Conservation (phyloP, 2,113 vertebrate genomes). For the Sapajus apella region DNA sequence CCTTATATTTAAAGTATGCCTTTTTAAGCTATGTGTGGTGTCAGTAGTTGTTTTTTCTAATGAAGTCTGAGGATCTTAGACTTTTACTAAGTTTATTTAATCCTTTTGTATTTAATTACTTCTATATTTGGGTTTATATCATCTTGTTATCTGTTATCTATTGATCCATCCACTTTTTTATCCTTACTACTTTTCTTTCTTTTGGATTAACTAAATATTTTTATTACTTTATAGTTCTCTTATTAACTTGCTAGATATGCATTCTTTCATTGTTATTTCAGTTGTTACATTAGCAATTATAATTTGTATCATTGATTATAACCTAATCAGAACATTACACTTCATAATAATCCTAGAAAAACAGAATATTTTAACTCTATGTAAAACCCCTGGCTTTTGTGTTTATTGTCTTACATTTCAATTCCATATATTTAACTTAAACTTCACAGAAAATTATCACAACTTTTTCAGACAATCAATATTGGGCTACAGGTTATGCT, state of each 20-base stretch:
- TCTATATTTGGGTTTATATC: neutral
- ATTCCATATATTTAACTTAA: neutral
- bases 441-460: neutral
- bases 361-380: neutral
- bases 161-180: neutral
- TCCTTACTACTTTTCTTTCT: neutral
- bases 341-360: neutral
- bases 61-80: neutral
- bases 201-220: constrained; percentile 8
- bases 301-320: neutral
- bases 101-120: neutral
- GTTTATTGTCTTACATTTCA: neutral
- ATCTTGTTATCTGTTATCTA: neutral
- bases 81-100: neutral
- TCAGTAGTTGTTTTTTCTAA: neutral
- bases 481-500: neutral
- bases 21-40: neutral
- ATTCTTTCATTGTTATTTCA: neutral
- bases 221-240: neutral
- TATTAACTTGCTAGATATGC: neutral
- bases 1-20: neutral
- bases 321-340: neutral
- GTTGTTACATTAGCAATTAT: neutral
- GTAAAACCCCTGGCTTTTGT: neutral
- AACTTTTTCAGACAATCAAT: neutral